phyloP scores from a whole-genome alignment of 1,140 invertebrate species.

The Drosophila nebulosa region DNA sequence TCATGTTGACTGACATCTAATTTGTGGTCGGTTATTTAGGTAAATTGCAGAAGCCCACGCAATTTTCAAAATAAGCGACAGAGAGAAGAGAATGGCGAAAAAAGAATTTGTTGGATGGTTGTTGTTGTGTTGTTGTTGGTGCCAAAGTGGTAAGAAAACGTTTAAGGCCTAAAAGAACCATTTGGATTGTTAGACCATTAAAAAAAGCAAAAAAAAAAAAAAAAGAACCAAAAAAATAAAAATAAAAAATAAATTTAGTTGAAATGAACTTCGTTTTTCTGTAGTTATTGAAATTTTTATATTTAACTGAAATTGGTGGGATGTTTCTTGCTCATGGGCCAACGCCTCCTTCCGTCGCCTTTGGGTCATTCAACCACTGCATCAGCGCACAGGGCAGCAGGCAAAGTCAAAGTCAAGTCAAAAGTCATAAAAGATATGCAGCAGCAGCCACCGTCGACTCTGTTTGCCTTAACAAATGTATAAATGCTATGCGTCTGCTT shows the following conservation, averaged over 20 bases:
- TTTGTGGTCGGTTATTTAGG: slow-evolving; percentile 32
- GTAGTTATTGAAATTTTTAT: not conserved
- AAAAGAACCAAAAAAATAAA: not conserved
- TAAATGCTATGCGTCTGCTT: slow-evolving; percentile 45
- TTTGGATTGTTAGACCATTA: not conserved
- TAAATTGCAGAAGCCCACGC: slow-evolving; percentile 51
- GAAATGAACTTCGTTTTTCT: not conserved
- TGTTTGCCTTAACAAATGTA: slow-evolving; percentile 53
- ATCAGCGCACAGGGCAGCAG: slow-evolving; percentile 25
- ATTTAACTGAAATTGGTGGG: not conserved
- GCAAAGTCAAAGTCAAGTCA: slow-evolving; percentile 65
- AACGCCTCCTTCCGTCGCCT: slow-evolving; percentile 30
- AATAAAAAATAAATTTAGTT: not conserved
- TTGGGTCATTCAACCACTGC: slow-evolving; percentile 57
- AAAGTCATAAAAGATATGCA: slow-evolving; percentile 78
- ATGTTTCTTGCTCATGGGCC: slow-evolving; percentile 26
- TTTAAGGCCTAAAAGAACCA: not conserved
- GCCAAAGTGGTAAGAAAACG: not conserved
- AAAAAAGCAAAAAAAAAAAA: not conserved
- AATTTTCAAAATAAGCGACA: slow-evolving; percentile 16
- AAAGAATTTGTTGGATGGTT: not conserved
- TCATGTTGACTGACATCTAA: slow-evolving; percentile 56
- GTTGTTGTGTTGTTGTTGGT: not conserved
- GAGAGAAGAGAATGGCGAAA: too few species aligned
- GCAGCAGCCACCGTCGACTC: slow-evolving; percentile 9